Conservation (phyloP, 2,113 vertebrate genomes). For the Miniopterus natalensis region DNA sequence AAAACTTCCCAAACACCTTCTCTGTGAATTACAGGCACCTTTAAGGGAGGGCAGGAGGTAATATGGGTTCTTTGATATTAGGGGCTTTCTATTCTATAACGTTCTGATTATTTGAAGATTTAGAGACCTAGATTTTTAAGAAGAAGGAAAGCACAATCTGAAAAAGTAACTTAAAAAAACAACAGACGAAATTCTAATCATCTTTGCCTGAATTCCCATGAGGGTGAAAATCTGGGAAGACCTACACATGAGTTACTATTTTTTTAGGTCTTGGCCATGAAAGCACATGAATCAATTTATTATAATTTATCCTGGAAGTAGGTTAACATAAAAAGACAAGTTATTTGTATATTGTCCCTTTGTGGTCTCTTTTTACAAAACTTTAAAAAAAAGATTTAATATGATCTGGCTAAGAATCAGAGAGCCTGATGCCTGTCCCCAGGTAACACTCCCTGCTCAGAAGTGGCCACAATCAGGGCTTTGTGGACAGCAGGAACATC, state of each 20-base stretch:
- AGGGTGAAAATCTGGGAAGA: not conserved
- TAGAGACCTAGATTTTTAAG: not conserved
- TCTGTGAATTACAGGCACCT: not conserved
- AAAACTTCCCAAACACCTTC: not conserved
- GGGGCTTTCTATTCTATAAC: not conserved
- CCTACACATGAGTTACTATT: not conserved
- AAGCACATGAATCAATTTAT: not conserved
- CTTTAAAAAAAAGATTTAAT: not conserved
- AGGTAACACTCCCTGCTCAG: not conserved
- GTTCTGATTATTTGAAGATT: not conserved
- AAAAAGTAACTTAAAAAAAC: not conserved
- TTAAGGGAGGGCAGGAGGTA: not conserved
- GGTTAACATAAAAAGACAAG: not conserved
- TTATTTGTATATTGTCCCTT: constrained; percentile 24
- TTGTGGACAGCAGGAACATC: not conserved
- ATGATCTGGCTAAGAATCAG: not conserved
- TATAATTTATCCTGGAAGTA: constrained; percentile 22
- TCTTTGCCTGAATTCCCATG: not conserved
- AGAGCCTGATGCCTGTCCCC: not conserved
- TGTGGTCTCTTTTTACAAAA: constrained; percentile 16
- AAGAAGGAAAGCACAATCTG: not conserved
- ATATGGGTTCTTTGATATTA: not conserved
- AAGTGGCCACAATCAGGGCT: constrained; percentile 32
- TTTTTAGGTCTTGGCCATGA: constrained; percentile 8
- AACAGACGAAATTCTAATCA: not conserved